These are phyloP conservation scores for Pecten maximus DNA, from an alignment of 2,888 invertebrate species.

Conservation along the genomic window DNA sequence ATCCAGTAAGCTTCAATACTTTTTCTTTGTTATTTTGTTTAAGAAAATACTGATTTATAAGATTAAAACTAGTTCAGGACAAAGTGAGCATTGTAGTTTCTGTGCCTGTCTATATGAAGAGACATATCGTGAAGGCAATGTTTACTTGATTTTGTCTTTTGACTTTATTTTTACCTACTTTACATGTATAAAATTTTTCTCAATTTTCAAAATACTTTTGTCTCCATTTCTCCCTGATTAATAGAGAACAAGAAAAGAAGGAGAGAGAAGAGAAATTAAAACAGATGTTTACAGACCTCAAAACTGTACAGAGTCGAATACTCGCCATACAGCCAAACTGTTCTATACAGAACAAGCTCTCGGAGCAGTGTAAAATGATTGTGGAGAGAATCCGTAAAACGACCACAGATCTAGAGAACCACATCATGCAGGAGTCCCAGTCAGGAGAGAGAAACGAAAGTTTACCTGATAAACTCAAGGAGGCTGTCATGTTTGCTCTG, in stretches of 20 bases:
- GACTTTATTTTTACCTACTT: too few relatives aligned
- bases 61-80: too few relatives aligned
- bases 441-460: constrained; percentile 46
- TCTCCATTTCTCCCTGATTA: constrained; percentile 10
- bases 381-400: neutral
- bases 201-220: too few relatives aligned
- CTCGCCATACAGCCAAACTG: neutral
- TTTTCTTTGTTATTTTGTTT: too few relatives aligned
- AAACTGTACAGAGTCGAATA: constrained; percentile 40
- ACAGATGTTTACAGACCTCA: constrained; percentile 55
- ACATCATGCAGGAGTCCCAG: constrained; percentile 4
- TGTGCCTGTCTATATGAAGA: too few relatives aligned
- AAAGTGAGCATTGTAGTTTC: too few relatives aligned
- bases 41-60: too few relatives aligned
- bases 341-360: constrained; percentile 7
- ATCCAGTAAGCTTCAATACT: too few relatives aligned
- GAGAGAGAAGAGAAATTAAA: constrained; percentile 57
- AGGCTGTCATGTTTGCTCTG: constrained; percentile 53
- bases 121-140: too few relatives aligned
- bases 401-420: constrained; percentile 36
- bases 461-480: constrained; percentile 54
- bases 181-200: too few relatives aligned
- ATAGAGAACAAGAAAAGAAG: constrained; percentile 62
- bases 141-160: too few relatives aligned
- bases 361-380: constrained; percentile 33